Conservation (phyloP, 2,888 invertebrate genomes). For the Taenaris catops region DNA sequence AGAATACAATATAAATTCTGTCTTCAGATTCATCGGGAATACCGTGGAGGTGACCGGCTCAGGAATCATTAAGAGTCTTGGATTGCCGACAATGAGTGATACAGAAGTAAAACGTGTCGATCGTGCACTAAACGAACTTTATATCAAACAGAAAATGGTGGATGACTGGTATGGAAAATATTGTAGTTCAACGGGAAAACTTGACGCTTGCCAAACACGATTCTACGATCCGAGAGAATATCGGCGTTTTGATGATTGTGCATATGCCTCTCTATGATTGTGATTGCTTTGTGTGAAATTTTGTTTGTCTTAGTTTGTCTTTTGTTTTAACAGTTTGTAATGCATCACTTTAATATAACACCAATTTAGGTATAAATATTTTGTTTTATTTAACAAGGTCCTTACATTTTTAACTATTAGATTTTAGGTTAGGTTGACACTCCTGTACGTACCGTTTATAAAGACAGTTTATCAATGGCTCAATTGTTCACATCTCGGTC, state of each 20-base stretch:
- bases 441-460: too few relatives aligned
- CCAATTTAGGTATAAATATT: neutral
- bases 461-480: too few relatives aligned
- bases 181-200: constrained; percentile 35
- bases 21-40: constrained; percentile 61
- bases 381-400: too few relatives aligned
- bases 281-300: too few relatives aligned
- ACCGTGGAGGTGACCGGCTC: constrained; percentile 60
- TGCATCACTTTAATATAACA: neutral
- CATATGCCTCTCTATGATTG: constrained; percentile 41
- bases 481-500: too few relatives aligned
- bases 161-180: constrained; percentile 51
- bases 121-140: constrained; percentile 49
- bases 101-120: constrained; percentile 55
- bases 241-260: constrained; percentile 50
- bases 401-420: too few relatives aligned
- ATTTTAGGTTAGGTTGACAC: too few relatives aligned
- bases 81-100: constrained; percentile 65
- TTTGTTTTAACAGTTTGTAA: neutral
- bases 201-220: constrained; percentile 38
- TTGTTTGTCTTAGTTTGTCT: constrained; percentile 3
- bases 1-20: constrained; percentile 21
- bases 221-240: constrained; percentile 41
- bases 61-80: constrained; percentile 66
- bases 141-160: constrained; percentile 34